Base-by-base conservation (phyloP, 2,113 vertebrate species). In the Miniopterus natalensis region DNA sequence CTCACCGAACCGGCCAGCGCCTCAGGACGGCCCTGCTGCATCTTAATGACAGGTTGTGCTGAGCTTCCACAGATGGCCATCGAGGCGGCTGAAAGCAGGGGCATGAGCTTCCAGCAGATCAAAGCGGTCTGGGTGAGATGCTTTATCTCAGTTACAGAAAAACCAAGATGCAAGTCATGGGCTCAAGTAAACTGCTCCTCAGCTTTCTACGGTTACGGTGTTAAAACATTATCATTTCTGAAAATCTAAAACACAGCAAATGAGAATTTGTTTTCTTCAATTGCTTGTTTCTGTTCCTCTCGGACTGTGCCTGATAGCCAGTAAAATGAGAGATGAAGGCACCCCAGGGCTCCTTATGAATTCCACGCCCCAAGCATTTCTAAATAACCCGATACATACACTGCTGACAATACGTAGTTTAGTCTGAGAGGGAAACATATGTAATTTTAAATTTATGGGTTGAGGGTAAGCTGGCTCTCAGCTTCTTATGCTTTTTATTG, bases 181-280 rank as follows among this genome's bases (percentile, higher is more conserved):
- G 31, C 85, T 90, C 78, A 86, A 86, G 66, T 42, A 70, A 84
- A 90, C 10, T 36, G 17, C 55, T 57, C n/a, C 71, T 89, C 55
- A 10, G 59, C 71, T 96, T 94, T 84, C 73, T 61, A 40, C 90
- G 74, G 75, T 92, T 92, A 65, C 42, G 15, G 42, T 65, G 84
- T 92, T 51, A 57, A 57, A 89, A 84, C 27, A 87, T 89, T 83
- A 45, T 79, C 81, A 79, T 86, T 95, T 65, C 53, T 65, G 53
- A 97, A 96, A 80, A 84, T 87, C 65, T 84, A 93, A 95, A 94
- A 57, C 2, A 29, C 8, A 92, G 18, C 31, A 84, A 96, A 92
- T 66, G 31, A 70, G 42, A 47, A 74, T 83, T 23, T 71, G 93
- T 80, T 57, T 78, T 74, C 57, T 78, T 65, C 88, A 55, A 55